Base-by-base conservation (phyloP, 2,113 vertebrate species). In the Sciurus niger region DNA sequence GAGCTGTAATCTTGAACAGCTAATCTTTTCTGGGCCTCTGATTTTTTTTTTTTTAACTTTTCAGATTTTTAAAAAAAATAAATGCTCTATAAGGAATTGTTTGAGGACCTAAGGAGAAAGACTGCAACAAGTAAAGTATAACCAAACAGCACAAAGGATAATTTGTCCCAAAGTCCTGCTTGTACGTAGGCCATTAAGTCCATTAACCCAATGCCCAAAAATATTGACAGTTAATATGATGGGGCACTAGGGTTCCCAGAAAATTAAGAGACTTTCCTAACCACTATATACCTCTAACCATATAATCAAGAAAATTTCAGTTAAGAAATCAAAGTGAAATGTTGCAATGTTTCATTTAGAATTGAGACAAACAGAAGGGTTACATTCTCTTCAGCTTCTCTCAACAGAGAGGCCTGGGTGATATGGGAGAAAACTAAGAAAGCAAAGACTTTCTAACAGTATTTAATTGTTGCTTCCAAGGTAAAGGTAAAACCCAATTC, bases 71-170 rank as follows among this genome's bases (percentile, higher is more conserved):
- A 98, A 98, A 98, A 98, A 98, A 40, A 40, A 40, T 99, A 99
- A 98, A 98, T 98, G 98, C 98, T 99, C 98, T 98, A 98, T 98
- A 98, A 98, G 97, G 98, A 99, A 98, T 98, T 98, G 98, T 97
- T 98, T 98, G 98, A 98, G 98, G 98, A 98, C 98, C 97, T 98
- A 53, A 94, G 97, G 96, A 98, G 98, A 98, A 97, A 97, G 91
- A 98, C 94, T 96, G 94, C 93, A 74, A 97, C 92, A 98, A 5
- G 98, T 89, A 92, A 96, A 16, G 51, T 97, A 93, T 98, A 98
- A 98, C 94, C 96, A 30, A 43, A 98, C 95, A 88, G 98, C 97
- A 97, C 68, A 95, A 28, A 97, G 98, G 96, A 98, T 95, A 63
- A 92, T 92, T 90, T 96, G 93, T 96, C 92, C 98, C 97, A 68